phyloP scores from a whole-genome alignment of 2,113 vertebrate genomes.

The Ivindomyrus marchei region DNA sequence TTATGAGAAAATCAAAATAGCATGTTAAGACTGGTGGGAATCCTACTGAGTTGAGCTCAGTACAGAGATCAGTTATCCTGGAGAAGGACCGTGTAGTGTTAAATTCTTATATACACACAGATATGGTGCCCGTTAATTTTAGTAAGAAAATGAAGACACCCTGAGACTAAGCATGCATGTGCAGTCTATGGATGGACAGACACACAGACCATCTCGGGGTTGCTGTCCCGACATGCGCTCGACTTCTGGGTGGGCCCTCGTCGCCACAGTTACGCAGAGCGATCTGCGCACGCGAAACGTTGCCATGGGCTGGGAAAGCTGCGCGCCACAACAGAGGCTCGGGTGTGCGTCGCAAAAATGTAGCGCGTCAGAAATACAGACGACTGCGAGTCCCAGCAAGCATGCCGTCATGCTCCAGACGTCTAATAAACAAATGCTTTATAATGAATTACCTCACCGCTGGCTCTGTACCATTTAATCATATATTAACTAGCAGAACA shows the following conservation, averaged over 20 bases:
- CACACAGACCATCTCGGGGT: not conserved
- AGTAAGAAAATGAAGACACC: not conserved
- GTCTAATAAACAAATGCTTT: constrained; percentile 3
- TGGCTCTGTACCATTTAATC: not conserved
- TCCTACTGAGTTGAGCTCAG: not conserved
- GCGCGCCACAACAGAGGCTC: not conserved
- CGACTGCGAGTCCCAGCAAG: not conserved
- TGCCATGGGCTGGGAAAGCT: not conserved
- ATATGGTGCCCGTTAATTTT: not conserved
- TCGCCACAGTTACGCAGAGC: not conserved
- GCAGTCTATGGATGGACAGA: not conserved
- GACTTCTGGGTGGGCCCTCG: not conserved
- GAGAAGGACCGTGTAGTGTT: not conserved
- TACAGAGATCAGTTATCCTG: not conserved
- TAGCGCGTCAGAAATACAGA: not conserved
- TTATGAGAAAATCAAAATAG: not conserved
- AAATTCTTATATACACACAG: not conserved
- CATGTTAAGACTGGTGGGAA: not conserved
- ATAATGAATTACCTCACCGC: not conserved
- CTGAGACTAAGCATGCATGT: not conserved
- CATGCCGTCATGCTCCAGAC: not conserved
- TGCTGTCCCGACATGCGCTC: not conserved
- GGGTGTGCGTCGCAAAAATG: not conserved
- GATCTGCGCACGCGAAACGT: not conserved
- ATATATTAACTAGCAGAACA: not conserved